Evolutionary conservation across 2,113 vertebrate species (phyloP), one percentile per base, ranked within the genome.

Genomic region (Rhinolophus ferrumequinum): DNA sequence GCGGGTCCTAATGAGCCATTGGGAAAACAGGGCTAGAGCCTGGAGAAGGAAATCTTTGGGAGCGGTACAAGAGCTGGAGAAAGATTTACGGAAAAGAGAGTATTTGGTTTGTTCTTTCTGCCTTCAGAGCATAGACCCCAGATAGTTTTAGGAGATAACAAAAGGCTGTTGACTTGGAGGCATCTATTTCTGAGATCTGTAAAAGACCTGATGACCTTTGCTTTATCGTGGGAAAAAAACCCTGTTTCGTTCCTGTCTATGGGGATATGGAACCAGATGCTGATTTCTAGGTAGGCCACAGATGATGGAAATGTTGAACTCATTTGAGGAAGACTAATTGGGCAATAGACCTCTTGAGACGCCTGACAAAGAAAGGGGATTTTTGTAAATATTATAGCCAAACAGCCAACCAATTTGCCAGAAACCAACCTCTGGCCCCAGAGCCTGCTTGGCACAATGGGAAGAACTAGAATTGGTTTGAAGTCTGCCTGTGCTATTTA

Each of bases 211-310:
- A 80, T 58, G 58, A 84, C 21, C 52, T 93, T 88, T 92, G n/a
- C 41, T 77, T 72, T 94, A 88, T 16, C 67, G 41, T 97, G 79
- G 67, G 15, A 7, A 18, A 96, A 97, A 96, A 85, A 82, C 56
- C 58, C 83, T 26, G 8, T 77, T 96, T 93, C 62, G 15, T 82
- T 66, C 70, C n/a, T 88, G 5, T 58, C 73, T 75, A 28, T 52
- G 15, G 28, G 8, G 19, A 30, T 76, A 22, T 87, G 69, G 88
- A 96, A 94, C 7, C 19, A 87, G 75, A 67, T 67, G 22, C 18
- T 91, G 62, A 92, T 80, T 95, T 93, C 76, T 60, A 85, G 41
- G 54, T 52, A 80, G 81, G 38, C 89, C 18, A 50, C 26, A 38
- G 6, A 50, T 89, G 18, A 69, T 47, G 30, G 66, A 70, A 72